Conservation (phyloP, 1,140 invertebrate genomes). For the Cydia amplana region DNA sequence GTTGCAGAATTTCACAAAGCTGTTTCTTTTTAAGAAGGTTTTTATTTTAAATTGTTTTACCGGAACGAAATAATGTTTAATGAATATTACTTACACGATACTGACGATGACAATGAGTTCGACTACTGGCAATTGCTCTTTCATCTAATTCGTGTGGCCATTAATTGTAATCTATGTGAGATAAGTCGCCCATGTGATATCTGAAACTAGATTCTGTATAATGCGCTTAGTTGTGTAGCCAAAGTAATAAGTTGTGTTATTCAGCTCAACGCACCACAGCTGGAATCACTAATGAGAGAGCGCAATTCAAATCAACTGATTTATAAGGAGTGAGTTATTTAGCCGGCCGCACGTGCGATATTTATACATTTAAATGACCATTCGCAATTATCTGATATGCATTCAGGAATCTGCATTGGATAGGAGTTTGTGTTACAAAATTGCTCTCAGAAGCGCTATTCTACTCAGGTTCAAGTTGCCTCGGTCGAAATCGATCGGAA, state of each 20-base stretch:
- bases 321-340: conserved; percentile 76
- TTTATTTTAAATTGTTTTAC: not conserved
- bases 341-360: conserved; percentile 58
- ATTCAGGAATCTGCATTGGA: conserved; percentile 24
- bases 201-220: conserved; percentile 54
- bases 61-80: not conserved
- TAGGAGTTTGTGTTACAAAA: conserved; percentile 2
- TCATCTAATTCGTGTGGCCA: conserved; percentile 35
- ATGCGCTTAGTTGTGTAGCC: conserved; percentile 60
- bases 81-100: not conserved
- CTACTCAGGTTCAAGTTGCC: not conserved
- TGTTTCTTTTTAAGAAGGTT: not conserved
- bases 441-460: not conserved
- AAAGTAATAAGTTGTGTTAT: conserved; percentile 77
- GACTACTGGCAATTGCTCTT: not conserved
- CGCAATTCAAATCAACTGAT: conserved; percentile 75
- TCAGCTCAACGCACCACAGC: conserved; percentile 58
- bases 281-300: conserved; percentile 72
- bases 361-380: conserved; percentile 71
- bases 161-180: conserved; percentile 40
- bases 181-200: conserved; percentile 39
- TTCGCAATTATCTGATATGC: conserved; percentile 58
- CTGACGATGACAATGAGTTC: not conserved
- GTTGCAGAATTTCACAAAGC: not conserved
- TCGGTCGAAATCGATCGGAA: not conserved